Percentiles rank a stretch among this genome's conserved stretches.
These are phyloP conservation scores for Gasteruption jaculator DNA, from an alignment of 2,888 invertebrate species.

Conservation along the genomic window DNA sequence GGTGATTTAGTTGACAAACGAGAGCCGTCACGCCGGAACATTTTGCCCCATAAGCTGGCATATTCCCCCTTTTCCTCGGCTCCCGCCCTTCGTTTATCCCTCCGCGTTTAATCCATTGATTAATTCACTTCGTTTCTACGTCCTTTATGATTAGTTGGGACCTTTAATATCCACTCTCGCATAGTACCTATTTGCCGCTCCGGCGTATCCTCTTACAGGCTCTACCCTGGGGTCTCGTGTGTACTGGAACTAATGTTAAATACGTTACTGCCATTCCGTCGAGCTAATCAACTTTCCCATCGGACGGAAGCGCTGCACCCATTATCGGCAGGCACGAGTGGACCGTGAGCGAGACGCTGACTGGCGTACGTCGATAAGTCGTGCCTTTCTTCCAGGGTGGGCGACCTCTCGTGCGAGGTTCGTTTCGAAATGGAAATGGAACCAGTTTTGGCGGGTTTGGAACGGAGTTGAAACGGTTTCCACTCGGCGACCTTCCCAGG, in stretches of 20 bases:
- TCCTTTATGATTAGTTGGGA: conserved; percentile 45
- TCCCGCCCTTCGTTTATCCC: conserved; percentile 9
- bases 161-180: conserved; percentile 31
- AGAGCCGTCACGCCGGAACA: conserved; percentile 38
- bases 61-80: conserved; percentile 14
- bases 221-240: conserved; percentile 14
- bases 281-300: conserved; percentile 43
- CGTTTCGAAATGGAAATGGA: too few relatives aligned
- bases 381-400: too few relatives aligned
- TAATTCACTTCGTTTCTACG: conserved; percentile 45
- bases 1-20: conserved; percentile 50
- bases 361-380: too few relatives aligned
- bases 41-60: conserved; percentile 6
- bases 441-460: too few relatives aligned
- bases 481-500: too few relatives aligned
- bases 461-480: too few relatives aligned
- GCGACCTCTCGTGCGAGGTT: too few relatives aligned
- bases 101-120: conserved; percentile 46
- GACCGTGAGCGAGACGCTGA: too few relatives aligned
- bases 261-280: conserved; percentile 24
- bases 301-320: conserved; percentile 24
- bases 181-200: conserved; percentile 9
- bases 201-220: conserved; percentile 14
- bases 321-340: conserved; percentile 12
- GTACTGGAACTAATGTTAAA: conserved; percentile 40